Conservation (phyloP, 2,888 invertebrate genomes). For the Perithous albicinctus region DNA sequence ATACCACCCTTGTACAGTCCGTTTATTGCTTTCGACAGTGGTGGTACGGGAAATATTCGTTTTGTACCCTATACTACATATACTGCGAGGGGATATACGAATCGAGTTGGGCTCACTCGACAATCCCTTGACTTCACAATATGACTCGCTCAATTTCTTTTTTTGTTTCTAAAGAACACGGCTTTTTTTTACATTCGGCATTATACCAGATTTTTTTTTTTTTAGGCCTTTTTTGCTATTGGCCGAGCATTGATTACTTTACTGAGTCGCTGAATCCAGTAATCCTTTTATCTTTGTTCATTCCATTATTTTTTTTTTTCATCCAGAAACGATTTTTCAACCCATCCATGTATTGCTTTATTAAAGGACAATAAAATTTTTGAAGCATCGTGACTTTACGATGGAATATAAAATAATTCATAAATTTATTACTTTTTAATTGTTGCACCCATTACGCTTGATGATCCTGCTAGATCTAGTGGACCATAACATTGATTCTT, state of each 20-base stretch:
- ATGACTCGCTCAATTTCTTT: conserved; percentile 22
- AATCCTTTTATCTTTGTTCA: neutral
- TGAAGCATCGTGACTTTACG: no score
- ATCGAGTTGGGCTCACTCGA: conserved; percentile 39
- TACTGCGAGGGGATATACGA: conserved; percentile 9
- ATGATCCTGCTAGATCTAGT: no score
- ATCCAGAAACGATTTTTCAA: neutral
- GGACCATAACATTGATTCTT: no score
- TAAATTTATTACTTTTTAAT: no score
- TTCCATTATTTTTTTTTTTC: neutral
- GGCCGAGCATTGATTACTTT: neutral
- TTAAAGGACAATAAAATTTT: neutral
- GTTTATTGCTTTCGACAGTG: conserved; percentile 59
- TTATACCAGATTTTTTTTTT: conserved; percentile 29
- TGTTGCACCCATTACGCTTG: no score
- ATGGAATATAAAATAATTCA: neutral
- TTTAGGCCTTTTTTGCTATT: conserved; percentile 11
- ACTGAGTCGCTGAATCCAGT: neutral
- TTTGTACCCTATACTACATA: conserved; percentile 34
- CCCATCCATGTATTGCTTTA: neutral
- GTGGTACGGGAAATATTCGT: conserved; percentile 48
- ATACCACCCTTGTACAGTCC: conserved; percentile 53
- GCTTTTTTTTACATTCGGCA: conserved; percentile 12
- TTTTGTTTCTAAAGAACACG: conserved; percentile 7
- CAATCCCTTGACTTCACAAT: conserved; percentile 46